phyloP scores from a whole-genome alignment of 2,113 vertebrate species.

The Ptyas mucosa region DNA sequence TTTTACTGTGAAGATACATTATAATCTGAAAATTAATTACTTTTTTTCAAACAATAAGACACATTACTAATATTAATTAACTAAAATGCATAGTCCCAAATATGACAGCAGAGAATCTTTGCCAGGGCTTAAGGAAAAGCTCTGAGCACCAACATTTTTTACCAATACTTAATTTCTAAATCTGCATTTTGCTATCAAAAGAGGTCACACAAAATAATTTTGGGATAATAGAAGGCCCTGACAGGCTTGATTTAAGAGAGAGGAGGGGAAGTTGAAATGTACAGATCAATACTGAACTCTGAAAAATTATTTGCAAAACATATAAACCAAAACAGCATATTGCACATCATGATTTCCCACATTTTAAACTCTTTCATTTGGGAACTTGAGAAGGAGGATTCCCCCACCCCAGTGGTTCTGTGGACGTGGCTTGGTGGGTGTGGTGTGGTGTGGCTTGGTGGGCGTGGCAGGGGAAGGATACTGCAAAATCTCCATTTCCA shows the following conservation, averaged over 20 bases:
- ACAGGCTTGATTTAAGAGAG: neutral
- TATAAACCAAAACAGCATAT: neutral
- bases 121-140: neutral
- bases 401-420: neutral
- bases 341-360: neutral
- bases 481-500: too few species aligned
- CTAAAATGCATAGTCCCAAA: conserved; percentile 30
- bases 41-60: conserved; percentile 30
- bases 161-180: neutral
- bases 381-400: neutral
- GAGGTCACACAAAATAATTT: neutral
- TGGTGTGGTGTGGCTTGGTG: too few species aligned
- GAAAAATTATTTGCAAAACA: neutral
- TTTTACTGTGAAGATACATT: conserved; percentile 59
- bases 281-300: neutral
- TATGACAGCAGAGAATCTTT: conserved; percentile 16
- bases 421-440: too few species aligned
- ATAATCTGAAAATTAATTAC: conserved; percentile 54
- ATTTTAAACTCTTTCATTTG: neutral
- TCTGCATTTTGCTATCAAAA: neutral
- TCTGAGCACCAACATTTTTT: neutral
- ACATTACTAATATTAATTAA: conserved; percentile 34
- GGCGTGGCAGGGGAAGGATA: too few species aligned
- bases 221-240: neutral
- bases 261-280: neutral